These are phyloP conservation scores for Coregonus clupeaformis DNA, from an alignment of 2,113 vertebrate genomes.

Conservation along the genomic window DNA sequence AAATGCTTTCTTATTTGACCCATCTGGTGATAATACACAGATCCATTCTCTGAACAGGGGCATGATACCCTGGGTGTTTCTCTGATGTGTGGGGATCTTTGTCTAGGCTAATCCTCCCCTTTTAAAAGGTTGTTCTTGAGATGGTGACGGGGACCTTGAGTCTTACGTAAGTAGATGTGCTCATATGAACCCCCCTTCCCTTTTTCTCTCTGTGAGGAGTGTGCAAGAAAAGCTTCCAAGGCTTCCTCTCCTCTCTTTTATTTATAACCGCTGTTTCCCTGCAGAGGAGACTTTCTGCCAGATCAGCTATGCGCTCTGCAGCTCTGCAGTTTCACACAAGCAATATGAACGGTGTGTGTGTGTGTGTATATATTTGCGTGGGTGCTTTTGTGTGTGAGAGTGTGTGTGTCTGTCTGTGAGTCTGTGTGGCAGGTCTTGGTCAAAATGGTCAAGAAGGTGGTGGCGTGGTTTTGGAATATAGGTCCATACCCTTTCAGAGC, in stretches of 20 bases:
- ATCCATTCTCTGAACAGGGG: constrained; percentile 25
- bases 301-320: constrained; percentile 10
- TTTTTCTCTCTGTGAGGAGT: background rate
- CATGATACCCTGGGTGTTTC: constrained; percentile 21
- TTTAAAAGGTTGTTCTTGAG: constrained; percentile 12
- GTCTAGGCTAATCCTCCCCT: constrained; percentile 17
- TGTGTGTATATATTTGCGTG: background rate
- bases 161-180: constrained; percentile 5
- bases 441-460: too few relatives aligned
- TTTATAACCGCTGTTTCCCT: constrained; percentile 38
- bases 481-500: constrained; percentile 22
- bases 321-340: constrained; percentile 12
- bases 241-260: constrained; percentile 27
- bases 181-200: too few relatives aligned
- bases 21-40: constrained; percentile 54
- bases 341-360: background rate
- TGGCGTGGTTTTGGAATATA: background rate
- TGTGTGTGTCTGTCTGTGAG: background rate
- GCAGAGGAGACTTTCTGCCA: constrained; percentile 18
- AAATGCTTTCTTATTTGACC: constrained; percentile 59
- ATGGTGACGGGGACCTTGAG: constrained; percentile 24
- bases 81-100: constrained; percentile 3
- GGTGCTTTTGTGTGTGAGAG: background rate
- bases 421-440: background rate
- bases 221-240: background rate